phyloP scores from a whole-genome alignment of 1,140 invertebrate genomes.

The Polypedilum pembai region DNA sequence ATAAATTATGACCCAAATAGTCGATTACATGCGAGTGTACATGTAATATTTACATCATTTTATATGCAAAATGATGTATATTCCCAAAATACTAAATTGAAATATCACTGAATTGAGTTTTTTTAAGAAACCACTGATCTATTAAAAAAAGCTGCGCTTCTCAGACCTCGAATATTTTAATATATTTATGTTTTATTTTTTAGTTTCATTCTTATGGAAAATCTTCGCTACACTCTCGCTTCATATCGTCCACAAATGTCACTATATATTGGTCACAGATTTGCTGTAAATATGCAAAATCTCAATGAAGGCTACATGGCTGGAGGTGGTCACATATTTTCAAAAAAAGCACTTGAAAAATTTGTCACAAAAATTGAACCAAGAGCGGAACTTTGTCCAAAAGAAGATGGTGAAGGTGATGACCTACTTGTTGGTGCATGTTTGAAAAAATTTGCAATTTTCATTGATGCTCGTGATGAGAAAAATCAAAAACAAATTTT shows the following conservation, averaged over 20 bases:
- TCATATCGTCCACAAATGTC: conserved; percentile 57
- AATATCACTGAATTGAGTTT: no score
- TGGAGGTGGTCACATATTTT: conserved; percentile 91
- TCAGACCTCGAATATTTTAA: no score
- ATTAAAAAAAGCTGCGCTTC: no score
- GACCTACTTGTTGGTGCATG: conserved; percentile 81
- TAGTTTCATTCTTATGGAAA: conserved; percentile 78
- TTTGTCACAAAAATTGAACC: background rate
- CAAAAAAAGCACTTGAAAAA: conserved; percentile 45
- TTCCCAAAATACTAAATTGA: no score
- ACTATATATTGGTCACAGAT: conserved; percentile 75
- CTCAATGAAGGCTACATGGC: conserved; percentile 54
- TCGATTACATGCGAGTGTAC: no score
- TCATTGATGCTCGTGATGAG: conserved; percentile 47
- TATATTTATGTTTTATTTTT: no score
- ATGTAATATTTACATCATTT: no score
- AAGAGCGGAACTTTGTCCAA: conserved; percentile 55
- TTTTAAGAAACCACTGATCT: no score
- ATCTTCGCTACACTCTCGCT: conserved; percentile 73
- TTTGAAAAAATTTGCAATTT: conserved; percentile 62
- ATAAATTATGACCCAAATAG: no score
- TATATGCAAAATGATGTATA: no score
- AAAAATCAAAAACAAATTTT: conserved; percentile 32
- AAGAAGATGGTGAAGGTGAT: conserved; percentile 66
- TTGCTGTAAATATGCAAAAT: conserved; percentile 36